Evolutionary conservation across 2,113 vertebrate genomes (phyloP), one percentile per base, ranked within the genome.

Genomic region (Callionymus lyra): DNA sequence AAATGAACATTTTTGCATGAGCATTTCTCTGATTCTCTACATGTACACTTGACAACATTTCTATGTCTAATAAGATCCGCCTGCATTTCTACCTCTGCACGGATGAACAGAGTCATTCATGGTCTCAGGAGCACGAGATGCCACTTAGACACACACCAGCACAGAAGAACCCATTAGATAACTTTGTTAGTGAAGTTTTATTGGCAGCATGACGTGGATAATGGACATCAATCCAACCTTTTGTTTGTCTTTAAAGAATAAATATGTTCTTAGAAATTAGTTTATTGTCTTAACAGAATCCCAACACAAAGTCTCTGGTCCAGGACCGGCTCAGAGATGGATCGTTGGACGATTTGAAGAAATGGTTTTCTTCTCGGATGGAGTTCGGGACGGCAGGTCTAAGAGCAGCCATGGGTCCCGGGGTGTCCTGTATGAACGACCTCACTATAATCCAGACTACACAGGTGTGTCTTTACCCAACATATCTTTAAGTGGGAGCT

Each of bases 401-500:
- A 21, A 82, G 93, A 53, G 91, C 92, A 6, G 80, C 89, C 13
- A 99, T 99, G 95, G 95, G 93, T 11, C 77, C 91, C 0, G 95
- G 95, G 12, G 76, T 85, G 41, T 88, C 94, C 49, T 83, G 61
- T 21, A 95, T 99, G 92, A 99, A 97, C 35, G 93, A 97, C 65
- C 79, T 99, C 40, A 99, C 94, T 41, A 88, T 99, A 69, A 97
- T 99, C 61, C 95, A 99, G 81, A 97, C 94, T 31, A 97, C 94
- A 13, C 85, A 86, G 81, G 83, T 86, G 6, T 10, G 60, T 72
- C 4, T 27, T 27, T 27, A 27, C 21, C 4, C 4, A 5, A 8
- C 21, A 27, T 27, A 4, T 27, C 21, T 5, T 27, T 4, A 27
- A 8, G 21, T 8, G 8, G 8, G n/a, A n/a, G n/a, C n/a, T n/a